Evolutionary conservation across 2,888 invertebrate genomes (phyloP), one percentile per base, ranked within the genome.

Genomic region (Hydropsyche betteni): DNA sequence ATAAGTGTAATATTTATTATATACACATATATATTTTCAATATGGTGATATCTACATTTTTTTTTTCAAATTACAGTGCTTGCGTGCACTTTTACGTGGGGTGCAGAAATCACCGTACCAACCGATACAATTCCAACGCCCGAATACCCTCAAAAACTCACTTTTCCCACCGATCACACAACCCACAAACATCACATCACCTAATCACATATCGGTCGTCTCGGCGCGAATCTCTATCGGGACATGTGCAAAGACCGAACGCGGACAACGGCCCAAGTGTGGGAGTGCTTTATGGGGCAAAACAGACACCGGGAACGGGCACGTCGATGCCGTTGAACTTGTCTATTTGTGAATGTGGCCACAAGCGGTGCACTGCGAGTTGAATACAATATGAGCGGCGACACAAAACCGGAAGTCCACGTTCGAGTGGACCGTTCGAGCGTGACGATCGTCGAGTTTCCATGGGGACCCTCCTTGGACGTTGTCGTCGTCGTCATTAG

Each of bases 361-460:
- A 44, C 44, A 36, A 16, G 24, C 24, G 24, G 24, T 24, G 24
- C 24, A 36, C 44, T 34, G 44, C 61, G 55, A 44, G 44, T 44
- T 16, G 72, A 72, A 72, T 72, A 58, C 72, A 72, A 72, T 72
- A 72, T 72, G 72, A 72, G 14, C 7, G 24, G 33, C 12, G 38
- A 50, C n/a, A 6, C 10, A n/a, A 55, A 55, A 34, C 72, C 72
- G 72, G 72, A 72, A 36, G 72, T 72, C 55, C 55, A 55, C 52
- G 50, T 34, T 36, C 10, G 34, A 50, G 55, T 71, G 52, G 55
- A 71, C 14, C 14, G 55, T 33, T 55, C 24, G 36, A 55, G 71
- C 71, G 50, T 71, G 72, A 58, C 72, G 38, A 58, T 72, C 44
- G 14, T n/a, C 24, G 38, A 12, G 6, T 10, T 10, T 8, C 10